phyloP scores from a whole-genome alignment of 2,888 invertebrate species.

The Auanema sp. region DNA sequence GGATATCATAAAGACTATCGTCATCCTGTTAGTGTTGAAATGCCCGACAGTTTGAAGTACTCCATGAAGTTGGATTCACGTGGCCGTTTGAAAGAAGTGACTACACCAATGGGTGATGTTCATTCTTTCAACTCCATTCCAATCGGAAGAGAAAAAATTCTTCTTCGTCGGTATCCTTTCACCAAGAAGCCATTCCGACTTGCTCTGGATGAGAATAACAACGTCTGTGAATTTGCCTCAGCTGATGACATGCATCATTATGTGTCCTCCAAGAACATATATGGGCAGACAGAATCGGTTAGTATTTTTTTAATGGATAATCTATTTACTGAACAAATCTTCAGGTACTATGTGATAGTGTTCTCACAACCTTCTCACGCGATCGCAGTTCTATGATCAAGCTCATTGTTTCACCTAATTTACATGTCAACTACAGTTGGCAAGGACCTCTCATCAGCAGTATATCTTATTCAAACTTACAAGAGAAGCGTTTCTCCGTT shows the following conservation, averaged over 20 bases:
- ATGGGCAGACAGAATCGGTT: conserved; percentile 13
- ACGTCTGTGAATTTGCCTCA: conserved; percentile 23
- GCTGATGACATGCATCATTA: conserved; percentile 34
- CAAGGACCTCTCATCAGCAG: conserved; percentile 15
- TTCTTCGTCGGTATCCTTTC: conserved; percentile 17
- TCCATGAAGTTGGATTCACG: conserved; percentile 19
- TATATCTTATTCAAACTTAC: neutral
- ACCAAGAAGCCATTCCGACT: conserved; percentile 26
- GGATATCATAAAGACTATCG: conserved; percentile 26
- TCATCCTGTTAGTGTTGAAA: conserved; percentile 21
- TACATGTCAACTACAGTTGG: conserved; percentile 9
- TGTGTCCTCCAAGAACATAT: conserved; percentile 17
- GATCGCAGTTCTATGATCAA: neutral
- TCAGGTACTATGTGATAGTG: conserved; percentile 12
- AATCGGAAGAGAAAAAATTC: conserved; percentile 27
- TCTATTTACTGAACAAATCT: neutral
- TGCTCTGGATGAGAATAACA: conserved; percentile 15
- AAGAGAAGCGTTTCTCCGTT: neutral
- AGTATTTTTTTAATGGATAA: neutral
- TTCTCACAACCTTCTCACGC: conserved; percentile 11
- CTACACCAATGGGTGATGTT: conserved; percentile 26
- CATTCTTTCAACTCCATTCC: conserved; percentile 28
- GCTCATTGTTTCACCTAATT: neutral
- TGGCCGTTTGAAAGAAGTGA: conserved; percentile 28
- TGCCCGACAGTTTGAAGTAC: conserved; percentile 8